A percentile compares a stretch with the other conserved stretches of the same genome.
Evolutionary conservation across 2,797 vertebrate genomes (phyloP).

Genomic region (Pachyuromys duprasi): DNA sequence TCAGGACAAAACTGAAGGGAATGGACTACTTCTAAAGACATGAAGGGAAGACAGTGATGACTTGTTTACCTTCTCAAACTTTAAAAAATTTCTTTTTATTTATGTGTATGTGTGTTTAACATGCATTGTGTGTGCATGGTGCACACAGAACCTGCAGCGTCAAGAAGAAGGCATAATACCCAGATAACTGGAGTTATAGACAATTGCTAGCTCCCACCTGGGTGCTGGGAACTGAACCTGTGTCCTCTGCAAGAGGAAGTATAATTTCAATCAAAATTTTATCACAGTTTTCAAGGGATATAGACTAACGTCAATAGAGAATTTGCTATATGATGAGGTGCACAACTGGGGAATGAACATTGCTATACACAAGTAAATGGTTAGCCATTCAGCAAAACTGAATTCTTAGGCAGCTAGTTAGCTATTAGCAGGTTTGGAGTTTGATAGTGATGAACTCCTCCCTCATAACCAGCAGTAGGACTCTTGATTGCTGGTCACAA

Average conservation of each 20-base stretch:
- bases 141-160: background rate
- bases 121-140: background rate
- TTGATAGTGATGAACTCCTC: background rate
- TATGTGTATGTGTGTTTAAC: background rate
- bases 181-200: background rate
- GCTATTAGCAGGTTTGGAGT: background rate
- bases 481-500: background rate
- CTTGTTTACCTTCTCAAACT: background rate
- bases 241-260: background rate
- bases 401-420: background rate
- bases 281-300: background rate
- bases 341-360: background rate
- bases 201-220: background rate
- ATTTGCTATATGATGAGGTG: background rate
- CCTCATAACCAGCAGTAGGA: background rate
- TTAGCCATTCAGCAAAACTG: background rate
- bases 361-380: background rate
- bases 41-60: background rate
- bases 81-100: background rate
- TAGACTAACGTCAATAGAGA: background rate
- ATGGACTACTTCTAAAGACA: slow-evolving; percentile 54
- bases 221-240: background rate
- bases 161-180: background rate
- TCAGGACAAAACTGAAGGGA: slow-evolving; percentile 69
- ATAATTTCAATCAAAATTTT: slow-evolving; percentile 45